These are phyloP conservation scores for Gymnosoma rotundatum DNA, from an alignment of 2,888 invertebrate genomes.

Conservation along the genomic window DNA sequence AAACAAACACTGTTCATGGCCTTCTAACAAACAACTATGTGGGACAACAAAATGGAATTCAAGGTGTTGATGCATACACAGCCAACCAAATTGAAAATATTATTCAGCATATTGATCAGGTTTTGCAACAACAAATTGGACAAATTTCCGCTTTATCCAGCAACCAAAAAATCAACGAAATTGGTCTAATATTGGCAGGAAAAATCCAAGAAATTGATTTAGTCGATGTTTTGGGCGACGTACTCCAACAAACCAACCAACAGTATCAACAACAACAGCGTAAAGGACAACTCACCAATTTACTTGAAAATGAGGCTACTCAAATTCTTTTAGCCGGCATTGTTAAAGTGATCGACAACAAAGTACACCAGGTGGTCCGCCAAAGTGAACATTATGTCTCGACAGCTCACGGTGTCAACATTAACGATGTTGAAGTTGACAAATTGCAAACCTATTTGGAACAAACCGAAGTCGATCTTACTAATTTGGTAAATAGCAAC, in stretches of 20 bases:
- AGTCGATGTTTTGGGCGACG: constrained; percentile 72
- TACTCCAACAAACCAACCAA: constrained; percentile 61
- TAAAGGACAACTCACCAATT: constrained; percentile 36
- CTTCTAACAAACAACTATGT: background rate
- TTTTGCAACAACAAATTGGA: constrained; percentile 32
- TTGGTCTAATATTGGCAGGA: constrained; percentile 74
- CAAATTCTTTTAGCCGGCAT: constrained; percentile 75
- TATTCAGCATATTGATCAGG: constrained; percentile 84
- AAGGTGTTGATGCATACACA: constrained; percentile 1
- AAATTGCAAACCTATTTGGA: constrained; percentile 87
- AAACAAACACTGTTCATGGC: background rate
- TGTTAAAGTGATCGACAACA: constrained; percentile 84
- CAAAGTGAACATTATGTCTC: constrained; percentile 28
- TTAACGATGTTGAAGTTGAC: constrained; percentile 86
- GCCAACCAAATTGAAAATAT: constrained; percentile 82
- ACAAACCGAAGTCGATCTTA: constrained; percentile 84
- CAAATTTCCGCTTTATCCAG: constrained; percentile 77
- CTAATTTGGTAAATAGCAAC: constrained; percentile 61
- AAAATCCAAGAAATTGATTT: constrained; percentile 71
- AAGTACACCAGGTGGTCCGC: constrained; percentile 83
- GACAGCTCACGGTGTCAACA: constrained; percentile 74
- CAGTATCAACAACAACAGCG: constrained; percentile 6
- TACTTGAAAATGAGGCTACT: constrained; percentile 34
- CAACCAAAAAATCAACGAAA: constrained; percentile 82
- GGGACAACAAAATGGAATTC: background rate